Evolutionary conservation across 35 echinoderm and acorn worm genomes (phyloP), one percentile per base, ranked within the genome.

Genomic region (Diadema setosum): DNA sequence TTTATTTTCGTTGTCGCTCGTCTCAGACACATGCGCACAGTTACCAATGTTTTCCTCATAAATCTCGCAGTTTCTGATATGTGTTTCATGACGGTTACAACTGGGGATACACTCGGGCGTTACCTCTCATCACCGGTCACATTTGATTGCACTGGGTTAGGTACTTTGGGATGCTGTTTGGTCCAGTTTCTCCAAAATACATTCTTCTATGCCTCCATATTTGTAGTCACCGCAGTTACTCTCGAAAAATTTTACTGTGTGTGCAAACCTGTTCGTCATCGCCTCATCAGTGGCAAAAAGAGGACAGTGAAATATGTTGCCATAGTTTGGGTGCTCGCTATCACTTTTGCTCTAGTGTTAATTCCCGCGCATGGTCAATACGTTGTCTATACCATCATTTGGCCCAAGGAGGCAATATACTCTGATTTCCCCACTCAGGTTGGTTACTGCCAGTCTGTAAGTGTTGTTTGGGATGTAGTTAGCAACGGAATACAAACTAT

Each of bases 51-150:
- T 46, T 94, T 78, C 58, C 87, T 94, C 5, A 57, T 85, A 1
- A 94, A 90, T 58, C 73, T 94, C 25, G 92, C 92, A 31, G 25
- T 90, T 44, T 82, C 92, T 29, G 92, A 94, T 42, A 20, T 94
- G 18, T 64, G 67, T 65, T 94, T 94, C 44, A 37, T 94, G 5
- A 15, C 83, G 5, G 30, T 94, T 30, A 83, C 81, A 25, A 75
- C 70, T 1, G 81, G 81, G 5, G 82, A 84, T 58, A 90, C 85
- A 42, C 45, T 89, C 45, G 32, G 35, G 2, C 39, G 65, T 33
- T 84, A 84, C 39, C 34, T 85, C 5, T 23, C 26, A 7, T 46
- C 43, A 16, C 81, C 34, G 20, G 39, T 90, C 42, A 33, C 52
- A 14, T 48, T 85, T 21, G 87, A 89, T 57, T 42, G 81, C 33